These are phyloP conservation scores for Pogonomyrmex californicus DNA, from an alignment of 1,140 invertebrate genomes.

Conservation along the genomic window DNA sequence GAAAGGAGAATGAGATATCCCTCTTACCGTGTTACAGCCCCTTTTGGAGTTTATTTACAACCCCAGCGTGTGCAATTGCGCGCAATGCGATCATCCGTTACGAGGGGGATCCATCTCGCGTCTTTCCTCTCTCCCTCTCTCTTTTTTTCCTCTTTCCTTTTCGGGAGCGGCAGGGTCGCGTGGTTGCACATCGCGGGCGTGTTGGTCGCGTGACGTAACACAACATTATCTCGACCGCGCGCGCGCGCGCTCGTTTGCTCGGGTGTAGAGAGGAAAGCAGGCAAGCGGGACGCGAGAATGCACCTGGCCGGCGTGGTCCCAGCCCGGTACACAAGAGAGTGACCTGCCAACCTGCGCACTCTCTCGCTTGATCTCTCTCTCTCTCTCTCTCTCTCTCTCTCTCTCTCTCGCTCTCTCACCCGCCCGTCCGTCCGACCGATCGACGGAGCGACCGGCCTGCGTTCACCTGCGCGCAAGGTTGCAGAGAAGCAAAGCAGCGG, in stretches of 20 bases:
- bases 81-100: not conserved
- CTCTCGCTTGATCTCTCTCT: not conserved
- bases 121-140: too few species aligned
- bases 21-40: not conserved
- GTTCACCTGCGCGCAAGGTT: conserved; percentile 79
- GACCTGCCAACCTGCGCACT: conserved; percentile 81
- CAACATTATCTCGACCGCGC: conserved; percentile 18
- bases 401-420: not conserved
- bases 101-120: not conserved
- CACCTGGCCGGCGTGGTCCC: conserved; percentile 79
- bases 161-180: conserved; percentile 27
- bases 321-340: conserved; percentile 78
- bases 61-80: not conserved
- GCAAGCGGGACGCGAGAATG: conserved; percentile 80
- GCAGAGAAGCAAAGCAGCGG: conserved; percentile 69
- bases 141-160: not conserved
- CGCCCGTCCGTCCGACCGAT: conserved; percentile 3
- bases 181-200: conserved; percentile 38
- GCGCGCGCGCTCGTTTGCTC: conserved; percentile 20
- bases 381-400: not conserved
- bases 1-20: not conserved
- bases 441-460: conserved; percentile 64
- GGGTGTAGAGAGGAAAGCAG: conserved; percentile 70
- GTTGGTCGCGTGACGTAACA: conserved; percentile 47
- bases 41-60: conserved; percentile 1